Percentiles rank a stretch among this genome's conserved stretches.
Conservation (phyloP, 2,113 vertebrate genomes). For the Poeciliopsis occidentalis region DNA sequence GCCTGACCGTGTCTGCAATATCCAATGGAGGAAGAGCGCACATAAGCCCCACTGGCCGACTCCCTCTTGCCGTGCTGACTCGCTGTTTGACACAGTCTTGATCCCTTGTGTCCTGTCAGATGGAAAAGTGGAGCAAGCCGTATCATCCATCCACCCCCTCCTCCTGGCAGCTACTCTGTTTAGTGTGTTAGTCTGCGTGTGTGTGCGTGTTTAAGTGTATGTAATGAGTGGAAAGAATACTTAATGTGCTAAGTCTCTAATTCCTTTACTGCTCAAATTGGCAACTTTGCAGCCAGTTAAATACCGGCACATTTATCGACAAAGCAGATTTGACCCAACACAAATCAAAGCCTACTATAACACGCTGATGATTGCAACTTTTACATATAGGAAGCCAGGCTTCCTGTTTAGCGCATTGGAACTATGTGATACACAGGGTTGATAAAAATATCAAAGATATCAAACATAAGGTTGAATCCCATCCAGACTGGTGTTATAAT, state of each 20-base stretch:
- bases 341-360: not conserved
- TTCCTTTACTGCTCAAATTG: not conserved
- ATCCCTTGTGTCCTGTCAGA: slow-evolving; percentile 79
- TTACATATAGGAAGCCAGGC: not conserved
- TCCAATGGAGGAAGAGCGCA: slow-evolving; percentile 49
- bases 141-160: slow-evolving; percentile 36
- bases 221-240: not conserved
- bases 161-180: slow-evolving; percentile 45
- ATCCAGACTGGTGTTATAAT: not conserved
- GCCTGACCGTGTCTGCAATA: slow-evolving; percentile 36
- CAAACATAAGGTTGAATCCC: not conserved
- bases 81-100: slow-evolving; percentile 71
- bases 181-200: slow-evolving; percentile 22
- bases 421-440: not conserved
- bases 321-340: slow-evolving; percentile 1
- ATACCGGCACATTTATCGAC: not conserved
- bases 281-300: not conserved
- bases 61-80: slow-evolving; percentile 59
- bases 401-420: not conserved
- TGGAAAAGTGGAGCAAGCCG: slow-evolving; percentile 79
- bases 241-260: not conserved
- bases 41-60: slow-evolving; percentile 65
- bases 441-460: not conserved
- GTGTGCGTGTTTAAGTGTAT: not conserved
- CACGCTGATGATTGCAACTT: not conserved